Evolutionary conservation across 2,888 invertebrate genomes (phyloP).

Genomic region (Mechanitis mazaeus): DNA sequence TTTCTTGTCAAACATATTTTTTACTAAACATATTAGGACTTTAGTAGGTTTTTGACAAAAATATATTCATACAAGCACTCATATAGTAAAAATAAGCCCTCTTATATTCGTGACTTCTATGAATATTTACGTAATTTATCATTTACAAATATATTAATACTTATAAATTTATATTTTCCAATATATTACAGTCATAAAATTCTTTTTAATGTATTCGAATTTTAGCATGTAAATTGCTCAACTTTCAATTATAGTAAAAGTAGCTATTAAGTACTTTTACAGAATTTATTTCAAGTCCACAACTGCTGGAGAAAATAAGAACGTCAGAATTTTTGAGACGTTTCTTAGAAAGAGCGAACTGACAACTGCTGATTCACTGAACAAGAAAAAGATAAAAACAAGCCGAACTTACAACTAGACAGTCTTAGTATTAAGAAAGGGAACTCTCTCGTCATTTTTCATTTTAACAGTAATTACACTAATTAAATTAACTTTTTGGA

Average conservation of each 20-base stretch:
- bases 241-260: background rate
- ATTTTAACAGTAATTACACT: background rate
- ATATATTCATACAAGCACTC: no score
- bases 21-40: no score
- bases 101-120: background rate
- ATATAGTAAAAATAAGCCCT: no score
- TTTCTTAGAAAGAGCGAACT: constrained; percentile 29
- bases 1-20: no score
- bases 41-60: no score
- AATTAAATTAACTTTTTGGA: no score
- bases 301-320: background rate
- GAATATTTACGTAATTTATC: no score
- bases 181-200: background rate
- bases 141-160: no score
- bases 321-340: constrained; percentile 3
- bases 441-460: background rate
- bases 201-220: background rate
- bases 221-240: background rate
- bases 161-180: background rate
- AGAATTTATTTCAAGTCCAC: background rate
- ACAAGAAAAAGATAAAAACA: constrained; percentile 47
- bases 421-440: background rate
- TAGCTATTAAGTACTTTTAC: constrained; percentile 1
- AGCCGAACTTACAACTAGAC: constrained; percentile 25
- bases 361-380: constrained; percentile 47